Evolutionary conservation across 2,797 vertebrate genomes (phyloP).

Genomic region (Enoplosus armatus): DNA sequence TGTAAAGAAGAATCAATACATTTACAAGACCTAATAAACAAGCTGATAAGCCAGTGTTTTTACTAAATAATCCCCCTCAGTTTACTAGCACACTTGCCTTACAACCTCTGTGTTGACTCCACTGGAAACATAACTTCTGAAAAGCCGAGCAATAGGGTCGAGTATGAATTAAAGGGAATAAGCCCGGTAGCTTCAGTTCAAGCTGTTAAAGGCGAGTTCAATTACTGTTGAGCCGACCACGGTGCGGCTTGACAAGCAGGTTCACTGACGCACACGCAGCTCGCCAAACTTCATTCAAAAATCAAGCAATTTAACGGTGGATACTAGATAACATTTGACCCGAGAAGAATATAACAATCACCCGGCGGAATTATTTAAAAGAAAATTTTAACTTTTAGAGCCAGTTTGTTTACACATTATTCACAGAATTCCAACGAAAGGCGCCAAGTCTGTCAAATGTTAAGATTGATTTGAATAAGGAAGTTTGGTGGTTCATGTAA

Average conservation of each 20-base stretch:
- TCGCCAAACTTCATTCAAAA: slow-evolving; percentile 5
- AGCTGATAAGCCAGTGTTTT: neutral
- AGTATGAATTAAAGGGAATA: slow-evolving; percentile 62
- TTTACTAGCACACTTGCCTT: slow-evolving; percentile 29
- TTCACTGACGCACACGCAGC: neutral
- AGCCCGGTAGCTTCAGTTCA: slow-evolving; percentile 48
- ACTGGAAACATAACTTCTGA: slow-evolving; percentile 46
- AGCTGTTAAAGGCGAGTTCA: slow-evolving; percentile 66
- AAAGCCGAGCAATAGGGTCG: slow-evolving; percentile 27
- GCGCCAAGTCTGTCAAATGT: neutral
- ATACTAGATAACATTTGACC: neutral
- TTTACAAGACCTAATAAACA: neutral
- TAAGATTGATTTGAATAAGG: neutral
- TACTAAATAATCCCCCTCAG: neutral
- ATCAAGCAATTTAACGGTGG: neutral
- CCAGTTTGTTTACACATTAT: neutral
- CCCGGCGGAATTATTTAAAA: neutral
- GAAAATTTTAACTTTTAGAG: neutral
- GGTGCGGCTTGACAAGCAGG: neutral
- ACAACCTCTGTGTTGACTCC: slow-evolving; percentile 13
- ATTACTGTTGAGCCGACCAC: slow-evolving; percentile 42
- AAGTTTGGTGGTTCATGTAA: neutral
- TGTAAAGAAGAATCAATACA: neutral
- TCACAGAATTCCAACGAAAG: neutral
- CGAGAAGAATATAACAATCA: neutral